phyloP scores from a whole-genome alignment of 2,888 invertebrate genomes.

The Monoplex corrugatus region DNA sequence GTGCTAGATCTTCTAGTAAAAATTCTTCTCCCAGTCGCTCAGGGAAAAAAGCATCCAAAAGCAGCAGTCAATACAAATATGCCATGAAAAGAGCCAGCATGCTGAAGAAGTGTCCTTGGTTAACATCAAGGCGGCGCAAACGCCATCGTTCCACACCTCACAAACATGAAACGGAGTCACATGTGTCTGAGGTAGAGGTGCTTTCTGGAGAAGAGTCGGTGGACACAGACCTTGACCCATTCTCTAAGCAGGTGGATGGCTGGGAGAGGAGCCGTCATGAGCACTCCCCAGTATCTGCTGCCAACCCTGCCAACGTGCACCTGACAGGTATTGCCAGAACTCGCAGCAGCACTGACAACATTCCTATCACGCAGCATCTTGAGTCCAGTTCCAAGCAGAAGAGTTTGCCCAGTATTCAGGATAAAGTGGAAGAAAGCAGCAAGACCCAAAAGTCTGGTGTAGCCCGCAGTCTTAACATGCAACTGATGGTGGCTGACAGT shows the following conservation, averaged over 20 bases:
- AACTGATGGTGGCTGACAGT: conserved; percentile 66
- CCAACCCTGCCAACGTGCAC: conserved; percentile 30
- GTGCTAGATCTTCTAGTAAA: conserved; percentile 33
- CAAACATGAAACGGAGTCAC: conserved; percentile 4
- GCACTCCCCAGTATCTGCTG: conserved; percentile 34
- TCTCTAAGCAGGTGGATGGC: neutral
- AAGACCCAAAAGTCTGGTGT: conserved; percentile 28
- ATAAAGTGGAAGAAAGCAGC: conserved; percentile 3
- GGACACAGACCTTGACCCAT: neutral
- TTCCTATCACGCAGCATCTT: neutral
- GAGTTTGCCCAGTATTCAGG: neutral
- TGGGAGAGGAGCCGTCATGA: conserved; percentile 19
- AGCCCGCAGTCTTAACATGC: conserved; percentile 38
- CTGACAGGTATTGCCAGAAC: neutral
- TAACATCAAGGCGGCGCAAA: conserved; percentile 48
- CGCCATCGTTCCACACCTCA: conserved; percentile 24
- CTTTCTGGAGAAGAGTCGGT: conserved; percentile 48
- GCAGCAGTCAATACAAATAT: conserved; percentile 25
- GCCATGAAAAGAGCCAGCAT: conserved; percentile 37
- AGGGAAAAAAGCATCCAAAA: conserved; percentile 38
- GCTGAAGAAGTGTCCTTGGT: conserved; percentile 56
- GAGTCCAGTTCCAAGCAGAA: neutral
- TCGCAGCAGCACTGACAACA: conserved; percentile 9
- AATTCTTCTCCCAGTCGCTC: conserved; percentile 9
- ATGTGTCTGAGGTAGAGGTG: conserved; percentile 42